Evolutionary conservation across 2,888 invertebrate species (phyloP).

Genomic region (Eristalis pertinax): DNA sequence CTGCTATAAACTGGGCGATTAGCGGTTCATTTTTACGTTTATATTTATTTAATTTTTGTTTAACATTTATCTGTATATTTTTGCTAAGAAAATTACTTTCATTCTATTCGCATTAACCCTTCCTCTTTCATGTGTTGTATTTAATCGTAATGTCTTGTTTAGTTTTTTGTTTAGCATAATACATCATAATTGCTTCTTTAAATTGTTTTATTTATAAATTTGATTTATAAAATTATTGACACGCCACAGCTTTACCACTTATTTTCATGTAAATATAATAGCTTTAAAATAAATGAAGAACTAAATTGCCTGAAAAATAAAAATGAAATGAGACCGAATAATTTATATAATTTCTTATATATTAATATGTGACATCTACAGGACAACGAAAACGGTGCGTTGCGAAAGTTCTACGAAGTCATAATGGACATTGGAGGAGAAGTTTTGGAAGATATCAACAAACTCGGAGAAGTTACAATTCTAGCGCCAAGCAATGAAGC

Average conservation of each 20-base stretch:
- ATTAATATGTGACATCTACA: constrained; percentile 76
- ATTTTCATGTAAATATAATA: constrained; percentile 37
- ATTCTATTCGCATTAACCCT: not conserved
- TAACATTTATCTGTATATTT: not conserved
- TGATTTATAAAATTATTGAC: constrained; percentile 42
- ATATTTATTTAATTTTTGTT: not conserved
- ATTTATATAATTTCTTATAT: constrained; percentile 4
- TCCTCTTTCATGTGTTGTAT: constrained; percentile 1
- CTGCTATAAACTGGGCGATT: not conserved
- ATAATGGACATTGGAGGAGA: constrained; percentile 90
- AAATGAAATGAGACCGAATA: not conserved
- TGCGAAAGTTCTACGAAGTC: constrained; percentile 91
- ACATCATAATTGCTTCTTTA: constrained; percentile 13
- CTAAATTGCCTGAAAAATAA: constrained; percentile 49
- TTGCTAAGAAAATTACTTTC: not conserved
- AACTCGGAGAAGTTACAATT: constrained; percentile 89
- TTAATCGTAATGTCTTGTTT: constrained; percentile 9
- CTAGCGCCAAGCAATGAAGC: constrained; percentile 96
- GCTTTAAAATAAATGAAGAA: constrained; percentile 15
- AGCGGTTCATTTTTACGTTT: not conserved
- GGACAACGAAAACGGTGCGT: constrained; percentile 88
- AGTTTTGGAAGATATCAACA: constrained; percentile 87
- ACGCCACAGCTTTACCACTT: constrained; percentile 60
- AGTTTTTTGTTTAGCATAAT: not conserved
- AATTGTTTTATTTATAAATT: too few relatives aligned